Base-by-base conservation (phyloP, 2,113 vertebrate genomes). In the Microtus oregoni region DNA sequence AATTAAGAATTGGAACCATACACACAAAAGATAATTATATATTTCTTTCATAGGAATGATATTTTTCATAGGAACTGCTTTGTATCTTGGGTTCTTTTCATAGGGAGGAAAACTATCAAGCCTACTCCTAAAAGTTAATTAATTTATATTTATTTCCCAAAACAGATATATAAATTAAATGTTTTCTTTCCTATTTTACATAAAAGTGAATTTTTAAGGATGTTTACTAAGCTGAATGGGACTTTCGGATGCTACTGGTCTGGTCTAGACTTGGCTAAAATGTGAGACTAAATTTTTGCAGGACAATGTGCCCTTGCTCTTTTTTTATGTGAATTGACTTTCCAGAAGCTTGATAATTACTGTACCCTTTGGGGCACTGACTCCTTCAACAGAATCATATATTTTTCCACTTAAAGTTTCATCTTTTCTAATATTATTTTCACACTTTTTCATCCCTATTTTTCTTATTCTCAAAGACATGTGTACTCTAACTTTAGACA, bases 371-470 rank as follows among this genome's bases (percentile, higher is more conserved):
- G 28, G 32, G 50, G 0, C 26, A 58, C 52, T 58, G 24, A 2
- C 75, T 97, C 47, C 7, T 87, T 94, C 70, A 32, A 52, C 2
- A 14, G 20, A 78, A 90, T 75, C 68, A 73, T 38, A 68, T 77
- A 22, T 58, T 96, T 87, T 89, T 26, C n/a, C 72, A 94, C 86
- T 41, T 24, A 95, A 88, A 93, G 88, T 87, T 61, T 90, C 55
- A 52, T n/a, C 70, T 94, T 92, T 92, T 75, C 38, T 85, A 75
- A 75, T 86, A 90, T 61, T 50, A 67, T 93, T 96, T 92, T 92
- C 44, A 92, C 38, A 89, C 52, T 22, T 77, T 89, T 47, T n/a
- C 1, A 2, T 15, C 15, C 4, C 20, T 76, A 7, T 9, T 79
- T 93, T 88, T 44, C 85, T 75, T 28, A 63, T 83, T 86, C 41